Percentiles rank a stretch among this genome's conserved stretches.
These are phyloP conservation scores for Eufriesea mexicana DNA, from an alignment of 1,140 invertebrate species.

Conservation along the genomic window DNA sequence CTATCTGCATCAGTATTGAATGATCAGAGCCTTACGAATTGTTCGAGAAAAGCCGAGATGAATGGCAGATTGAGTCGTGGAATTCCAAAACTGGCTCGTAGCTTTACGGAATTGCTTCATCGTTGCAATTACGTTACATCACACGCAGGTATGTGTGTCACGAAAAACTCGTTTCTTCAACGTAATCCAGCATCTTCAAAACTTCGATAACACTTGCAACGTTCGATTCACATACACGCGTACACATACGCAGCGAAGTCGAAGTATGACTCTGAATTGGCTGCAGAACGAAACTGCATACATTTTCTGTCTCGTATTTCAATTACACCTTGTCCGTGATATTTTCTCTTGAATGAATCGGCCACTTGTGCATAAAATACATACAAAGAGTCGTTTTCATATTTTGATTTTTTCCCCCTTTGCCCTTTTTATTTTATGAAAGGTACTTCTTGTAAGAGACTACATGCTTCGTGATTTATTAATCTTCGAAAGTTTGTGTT, in stretches of 20 bases:
- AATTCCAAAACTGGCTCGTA: slow-evolving; percentile 45
- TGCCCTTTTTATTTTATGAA: not conserved
- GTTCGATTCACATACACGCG: not conserved
- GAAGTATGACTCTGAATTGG: not conserved
- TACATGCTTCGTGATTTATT: not conserved
- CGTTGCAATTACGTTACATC: slow-evolving; percentile 55
- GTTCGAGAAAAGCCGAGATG: slow-evolving; percentile 10
- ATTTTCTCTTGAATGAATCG: not conserved
- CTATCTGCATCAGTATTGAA: not conserved
- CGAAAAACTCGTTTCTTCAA: slow-evolving; percentile 51
- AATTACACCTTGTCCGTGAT: not conserved
- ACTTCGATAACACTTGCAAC: slow-evolving; percentile 29
- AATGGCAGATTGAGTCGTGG: slow-evolving; percentile 6
- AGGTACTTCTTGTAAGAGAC: not conserved
- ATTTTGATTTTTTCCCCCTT: not conserved
- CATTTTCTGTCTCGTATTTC: not conserved
- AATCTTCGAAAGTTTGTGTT: too few relatives aligned
- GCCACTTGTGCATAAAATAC: not conserved
- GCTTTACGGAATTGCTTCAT: slow-evolving; percentile 50
- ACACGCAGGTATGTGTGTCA: slow-evolving; percentile 45
- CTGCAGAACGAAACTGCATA: not conserved
- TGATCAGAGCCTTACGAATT: not conserved
- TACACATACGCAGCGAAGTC: too few relatives aligned
- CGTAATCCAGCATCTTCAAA: slow-evolving; percentile 44
- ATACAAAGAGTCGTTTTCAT: not conserved